Conservation (phyloP, 2,888 invertebrate species). For the Dyspetes luteomarginatus region DNA sequence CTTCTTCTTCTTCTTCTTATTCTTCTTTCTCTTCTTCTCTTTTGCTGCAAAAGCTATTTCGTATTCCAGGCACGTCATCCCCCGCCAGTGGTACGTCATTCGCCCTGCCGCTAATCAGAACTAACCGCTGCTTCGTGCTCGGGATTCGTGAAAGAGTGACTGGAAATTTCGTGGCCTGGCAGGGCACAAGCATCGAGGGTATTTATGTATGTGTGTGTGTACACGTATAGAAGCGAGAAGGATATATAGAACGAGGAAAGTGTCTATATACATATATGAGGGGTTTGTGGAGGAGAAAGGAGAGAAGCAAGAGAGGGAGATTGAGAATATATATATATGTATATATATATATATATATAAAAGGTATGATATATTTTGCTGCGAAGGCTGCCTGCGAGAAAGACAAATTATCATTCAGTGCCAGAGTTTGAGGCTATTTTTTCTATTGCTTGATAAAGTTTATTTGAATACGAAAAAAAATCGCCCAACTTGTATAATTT, state of each 20-base stretch:
- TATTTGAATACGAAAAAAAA: neutral
- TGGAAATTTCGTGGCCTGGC: constrained; percentile 66
- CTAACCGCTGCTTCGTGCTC: constrained; percentile 82
- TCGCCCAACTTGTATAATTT: no score
- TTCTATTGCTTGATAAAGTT: neutral
- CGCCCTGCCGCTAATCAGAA: constrained; percentile 83
- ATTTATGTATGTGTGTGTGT: constrained; percentile 11
- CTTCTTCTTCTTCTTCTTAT: constrained; percentile 12
- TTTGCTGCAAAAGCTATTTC: constrained; percentile 63
- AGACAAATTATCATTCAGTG: constrained; percentile 36
- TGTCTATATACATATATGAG: neutral
- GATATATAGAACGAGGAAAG: constrained; percentile 26
- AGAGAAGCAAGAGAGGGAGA: constrained; percentile 57
- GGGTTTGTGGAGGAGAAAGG: constrained; percentile 2
- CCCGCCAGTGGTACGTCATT: constrained; percentile 83
- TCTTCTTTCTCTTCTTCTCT: constrained; percentile 32
- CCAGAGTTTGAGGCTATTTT: constrained; percentile 31
- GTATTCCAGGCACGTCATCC: constrained; percentile 81
- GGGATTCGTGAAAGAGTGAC: constrained; percentile 75
- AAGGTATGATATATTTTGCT: neutral
- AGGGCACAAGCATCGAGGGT: constrained; percentile 61
- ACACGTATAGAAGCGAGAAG: constrained; percentile 43
- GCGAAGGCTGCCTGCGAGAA: constrained; percentile 34
- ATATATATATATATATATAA: neutral
- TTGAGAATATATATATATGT: constrained; percentile 14